phyloP scores from a whole-genome alignment of 2,113 vertebrate genomes.

The Collichthys lucidus region DNA sequence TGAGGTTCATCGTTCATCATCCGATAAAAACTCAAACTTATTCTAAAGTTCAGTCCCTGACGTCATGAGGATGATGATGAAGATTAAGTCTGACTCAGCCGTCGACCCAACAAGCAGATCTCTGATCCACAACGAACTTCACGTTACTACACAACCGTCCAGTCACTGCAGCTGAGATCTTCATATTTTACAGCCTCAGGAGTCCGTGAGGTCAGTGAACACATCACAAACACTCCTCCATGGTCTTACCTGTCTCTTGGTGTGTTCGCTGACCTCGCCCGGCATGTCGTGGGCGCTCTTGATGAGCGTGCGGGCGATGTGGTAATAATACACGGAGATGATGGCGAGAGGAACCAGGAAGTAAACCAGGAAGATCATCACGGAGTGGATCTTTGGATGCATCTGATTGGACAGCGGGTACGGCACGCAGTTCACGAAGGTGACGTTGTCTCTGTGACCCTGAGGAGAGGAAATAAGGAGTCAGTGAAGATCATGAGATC shows the following conservation, averaged over 20 bases:
- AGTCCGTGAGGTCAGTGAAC: too few species aligned
- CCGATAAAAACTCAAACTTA: too few species aligned
- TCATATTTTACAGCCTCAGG: too few species aligned
- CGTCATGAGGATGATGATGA: too few species aligned
- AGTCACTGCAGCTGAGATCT: too few species aligned
- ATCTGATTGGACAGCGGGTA: constrained; percentile 91
- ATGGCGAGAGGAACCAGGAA: constrained; percentile 92
- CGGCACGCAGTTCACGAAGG: constrained; percentile 92
- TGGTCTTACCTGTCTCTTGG: constrained; percentile 89
- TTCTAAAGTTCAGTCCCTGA: too few species aligned
- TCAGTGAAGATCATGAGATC: too few species aligned
- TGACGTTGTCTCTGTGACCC: constrained; percentile 81
- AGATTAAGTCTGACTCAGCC: too few species aligned
- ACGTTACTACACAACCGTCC: too few species aligned
- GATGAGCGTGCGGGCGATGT: constrained; percentile 93
- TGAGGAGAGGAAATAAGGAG: constrained; percentile 55
- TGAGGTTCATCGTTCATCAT: too few species aligned
- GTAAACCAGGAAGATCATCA: constrained; percentile 95
- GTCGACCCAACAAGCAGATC: too few species aligned
- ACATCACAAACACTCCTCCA: neutral
- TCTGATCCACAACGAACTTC: too few species aligned
- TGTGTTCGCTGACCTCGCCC: constrained; percentile 93
- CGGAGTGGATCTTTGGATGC: constrained; percentile 94
- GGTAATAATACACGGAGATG: constrained; percentile 94
- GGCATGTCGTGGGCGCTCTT: constrained; percentile 94